These are phyloP conservation scores for Pteronura brasiliensis DNA, from an alignment of 2,113 vertebrate genomes.

Conservation along the genomic window DNA sequence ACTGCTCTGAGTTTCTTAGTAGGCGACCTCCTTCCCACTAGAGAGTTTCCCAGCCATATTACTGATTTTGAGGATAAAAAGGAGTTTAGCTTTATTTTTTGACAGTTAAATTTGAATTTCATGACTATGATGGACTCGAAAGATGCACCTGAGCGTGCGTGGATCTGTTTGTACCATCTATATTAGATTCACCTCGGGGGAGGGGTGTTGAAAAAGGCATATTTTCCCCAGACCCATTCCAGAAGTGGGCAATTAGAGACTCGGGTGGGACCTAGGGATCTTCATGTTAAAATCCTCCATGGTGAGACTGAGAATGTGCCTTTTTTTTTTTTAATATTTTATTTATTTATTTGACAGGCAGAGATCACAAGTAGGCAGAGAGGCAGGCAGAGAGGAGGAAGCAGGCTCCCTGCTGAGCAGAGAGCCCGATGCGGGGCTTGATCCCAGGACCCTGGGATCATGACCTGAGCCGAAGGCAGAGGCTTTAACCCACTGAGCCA, in stretches of 20 bases:
- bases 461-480: no score
- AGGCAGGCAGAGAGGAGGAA: no score
- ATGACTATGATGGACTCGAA: neutral
- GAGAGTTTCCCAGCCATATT: neutral
- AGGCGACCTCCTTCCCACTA: neutral
- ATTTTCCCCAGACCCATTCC: neutral
- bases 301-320: neutral
- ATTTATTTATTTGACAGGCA: no score
- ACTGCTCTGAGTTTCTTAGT: neutral
- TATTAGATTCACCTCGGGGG: neutral
- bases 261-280: neutral
- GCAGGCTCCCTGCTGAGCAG: no score
- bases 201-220: neutral
- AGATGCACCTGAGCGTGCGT: neutral
- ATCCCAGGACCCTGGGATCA: no score
- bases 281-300: neutral
- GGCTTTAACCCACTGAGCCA: no score
- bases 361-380: no score
- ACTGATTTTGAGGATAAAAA: neutral
- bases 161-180: neutral
- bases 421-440: no score
- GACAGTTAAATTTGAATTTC: neutral
- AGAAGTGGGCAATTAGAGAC: neutral
- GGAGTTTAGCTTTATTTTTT: constrained; percentile 5
- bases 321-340: no score